Conservation (phyloP, 2,797 vertebrate genomes). For the Hephaestus fuliginosus region DNA sequence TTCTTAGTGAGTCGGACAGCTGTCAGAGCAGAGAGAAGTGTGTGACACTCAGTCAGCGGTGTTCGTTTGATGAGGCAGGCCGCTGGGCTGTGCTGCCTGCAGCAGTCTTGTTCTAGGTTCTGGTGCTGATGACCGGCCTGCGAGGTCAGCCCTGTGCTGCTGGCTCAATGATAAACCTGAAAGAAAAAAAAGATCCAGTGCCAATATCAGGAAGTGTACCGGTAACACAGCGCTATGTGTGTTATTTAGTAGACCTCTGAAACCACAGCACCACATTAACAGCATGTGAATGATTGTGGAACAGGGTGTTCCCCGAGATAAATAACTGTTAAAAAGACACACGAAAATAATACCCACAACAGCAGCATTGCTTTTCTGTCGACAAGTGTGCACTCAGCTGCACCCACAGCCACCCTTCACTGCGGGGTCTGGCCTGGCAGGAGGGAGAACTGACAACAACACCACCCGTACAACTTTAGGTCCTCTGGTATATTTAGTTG, state of each 20-base stretch:
- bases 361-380: background rate
- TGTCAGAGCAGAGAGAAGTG: constrained; percentile 35
- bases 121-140: constrained; percentile 2
- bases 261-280: background rate
- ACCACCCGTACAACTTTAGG: background rate
- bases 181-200: background rate
- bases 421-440: background rate
- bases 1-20: constrained; percentile 38
- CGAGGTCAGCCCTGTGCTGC: constrained; percentile 3
- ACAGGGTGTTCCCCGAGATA: background rate
- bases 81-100: constrained; percentile 27
- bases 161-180: constrained; percentile 3
- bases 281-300: too few species aligned
- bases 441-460: background rate
- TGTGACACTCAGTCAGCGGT: constrained; percentile 33
- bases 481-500: background rate
- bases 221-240: too few species aligned
- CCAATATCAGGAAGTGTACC: background rate
- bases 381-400: background rate
- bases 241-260: background rate
- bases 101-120: constrained; percentile 19
- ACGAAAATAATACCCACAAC: background rate
- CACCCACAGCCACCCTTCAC: background rate
- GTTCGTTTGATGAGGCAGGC: constrained; percentile 12
- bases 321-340: background rate